These are phyloP conservation scores for Drosophila sp. DNA, from an alignment of 1,140 invertebrate species.

Conservation along the genomic window DNA sequence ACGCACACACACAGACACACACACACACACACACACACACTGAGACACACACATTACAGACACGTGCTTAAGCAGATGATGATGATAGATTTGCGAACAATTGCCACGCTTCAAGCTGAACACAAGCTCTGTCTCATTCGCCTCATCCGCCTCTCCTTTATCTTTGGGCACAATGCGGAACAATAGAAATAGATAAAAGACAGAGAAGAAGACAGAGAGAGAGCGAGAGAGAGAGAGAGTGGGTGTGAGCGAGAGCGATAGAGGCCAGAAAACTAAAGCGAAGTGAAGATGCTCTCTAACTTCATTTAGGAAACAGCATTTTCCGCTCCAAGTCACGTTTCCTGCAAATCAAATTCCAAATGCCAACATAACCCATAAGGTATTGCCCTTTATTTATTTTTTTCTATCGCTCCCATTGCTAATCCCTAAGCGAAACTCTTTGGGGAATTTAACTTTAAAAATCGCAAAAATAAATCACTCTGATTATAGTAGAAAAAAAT, in stretches of 20 bases:
- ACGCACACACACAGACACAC: slow-evolving; percentile 14
- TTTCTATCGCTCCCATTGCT: not conserved
- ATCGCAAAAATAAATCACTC: not conserved
- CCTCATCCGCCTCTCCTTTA: slow-evolving; percentile 22
- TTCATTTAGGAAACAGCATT: slow-evolving; percentile 7
- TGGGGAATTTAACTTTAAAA: not conserved
- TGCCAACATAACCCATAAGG: slow-evolving; percentile 5
- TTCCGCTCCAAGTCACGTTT: slow-evolving; percentile 7
- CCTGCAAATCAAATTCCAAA: slow-evolving; percentile 12
- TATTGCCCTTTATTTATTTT: not conserved
- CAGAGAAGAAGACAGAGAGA: slow-evolving; percentile 20
- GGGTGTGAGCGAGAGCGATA: not conserved
- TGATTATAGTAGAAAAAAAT: too few relatives aligned
- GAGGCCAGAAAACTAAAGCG: slow-evolving; percentile 6
- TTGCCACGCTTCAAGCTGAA: slow-evolving; percentile 66
- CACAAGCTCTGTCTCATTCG: slow-evolving; percentile 24
- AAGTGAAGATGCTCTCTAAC: slow-evolving; percentile 15
- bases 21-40: slow-evolving; percentile 20
- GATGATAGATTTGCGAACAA: slow-evolving; percentile 80
- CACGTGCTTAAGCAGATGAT: slow-evolving; percentile 76
- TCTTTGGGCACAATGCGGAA: slow-evolving; percentile 39
- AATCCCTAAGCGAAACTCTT: not conserved
- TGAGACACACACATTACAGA: slow-evolving; percentile 41
- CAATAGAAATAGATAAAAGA: slow-evolving; percentile 35
- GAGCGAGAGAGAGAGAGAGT: slow-evolving; percentile 14